Percentiles rank a stretch among this genome's conserved stretches.
phyloP scores from a whole-genome alignment of 2,113 vertebrate species.

The Cyrtonyx montezumae region DNA sequence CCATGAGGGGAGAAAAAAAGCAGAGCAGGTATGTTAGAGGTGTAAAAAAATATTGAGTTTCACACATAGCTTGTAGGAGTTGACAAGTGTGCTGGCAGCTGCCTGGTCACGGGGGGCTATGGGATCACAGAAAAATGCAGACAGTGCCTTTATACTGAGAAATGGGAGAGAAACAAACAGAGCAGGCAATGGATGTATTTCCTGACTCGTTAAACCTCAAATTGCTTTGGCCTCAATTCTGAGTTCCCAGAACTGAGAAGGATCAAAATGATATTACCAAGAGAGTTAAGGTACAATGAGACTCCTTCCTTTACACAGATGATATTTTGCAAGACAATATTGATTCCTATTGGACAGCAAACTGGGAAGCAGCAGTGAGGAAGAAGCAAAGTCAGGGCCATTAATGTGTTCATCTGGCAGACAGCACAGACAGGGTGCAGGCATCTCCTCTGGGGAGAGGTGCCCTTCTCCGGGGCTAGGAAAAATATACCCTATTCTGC shows the following conservation, averaged over 20 bases:
- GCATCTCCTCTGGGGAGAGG: neutral
- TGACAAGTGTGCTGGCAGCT: slow-evolving; percentile 68
- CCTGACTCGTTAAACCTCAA: neutral
- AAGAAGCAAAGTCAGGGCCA: neutral
- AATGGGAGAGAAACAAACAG: slow-evolving; percentile 1
- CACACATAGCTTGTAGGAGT: slow-evolving; percentile 47
- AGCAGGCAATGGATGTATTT: neutral
- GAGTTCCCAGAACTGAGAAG: neutral
- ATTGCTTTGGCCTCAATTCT: neutral
- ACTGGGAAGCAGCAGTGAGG: neutral
- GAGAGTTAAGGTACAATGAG: neutral
- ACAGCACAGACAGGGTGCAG: neutral
- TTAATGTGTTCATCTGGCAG: neutral
- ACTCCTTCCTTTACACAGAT: neutral
- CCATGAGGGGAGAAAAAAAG: slow-evolving; percentile 43
- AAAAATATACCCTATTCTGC: neutral
- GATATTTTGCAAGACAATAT: neutral
- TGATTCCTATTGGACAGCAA: neutral
- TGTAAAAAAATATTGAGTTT: slow-evolving; percentile 69
- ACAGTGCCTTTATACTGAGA: neutral
- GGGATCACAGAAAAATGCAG: slow-evolving; percentile 20
- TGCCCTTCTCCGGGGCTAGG: neutral
- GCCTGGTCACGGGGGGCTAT: slow-evolving; percentile 7
- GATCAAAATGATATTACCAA: neutral
- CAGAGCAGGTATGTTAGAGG: slow-evolving; percentile 54